Conservation (phyloP, 2,888 invertebrate genomes). For the Ypsolopha scabrella region DNA sequence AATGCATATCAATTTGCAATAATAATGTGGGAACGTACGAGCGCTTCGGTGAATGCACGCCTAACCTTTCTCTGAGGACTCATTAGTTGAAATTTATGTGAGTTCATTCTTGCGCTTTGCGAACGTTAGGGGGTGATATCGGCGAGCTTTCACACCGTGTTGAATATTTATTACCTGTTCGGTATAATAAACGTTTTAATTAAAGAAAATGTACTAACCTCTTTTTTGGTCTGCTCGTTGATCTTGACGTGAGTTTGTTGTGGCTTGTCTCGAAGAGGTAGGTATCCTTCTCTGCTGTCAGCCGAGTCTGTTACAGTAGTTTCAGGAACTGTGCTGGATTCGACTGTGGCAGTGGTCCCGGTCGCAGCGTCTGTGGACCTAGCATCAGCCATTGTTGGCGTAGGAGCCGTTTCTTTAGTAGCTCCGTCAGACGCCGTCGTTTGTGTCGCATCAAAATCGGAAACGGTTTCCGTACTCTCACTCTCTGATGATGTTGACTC, state of each 20-base stretch:
- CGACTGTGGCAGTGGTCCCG: conserved; percentile 42
- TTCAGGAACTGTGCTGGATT: conserved; percentile 42
- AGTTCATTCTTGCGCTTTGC: conserved; percentile 17
- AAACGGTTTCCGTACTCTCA: conserved; percentile 64
- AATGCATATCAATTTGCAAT: conserved; percentile 47
- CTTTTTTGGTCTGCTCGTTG: conserved; percentile 67
- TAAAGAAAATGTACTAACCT: conserved; percentile 52
- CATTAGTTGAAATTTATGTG: conserved; percentile 43
- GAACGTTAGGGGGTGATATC: conserved; percentile 18
- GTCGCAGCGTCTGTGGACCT: conserved; percentile 44
- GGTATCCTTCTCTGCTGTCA: conserved; percentile 61
- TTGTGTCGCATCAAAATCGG: conserved; percentile 39
- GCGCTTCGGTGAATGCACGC: conserved; percentile 26
- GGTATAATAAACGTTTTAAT: neutral
- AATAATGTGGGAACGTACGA: conserved; percentile 46
- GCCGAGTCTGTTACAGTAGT: conserved; percentile 46
- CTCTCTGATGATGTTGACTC: conserved; percentile 53
- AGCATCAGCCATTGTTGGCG: conserved; percentile 42
- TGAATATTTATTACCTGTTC: conserved; percentile 1
- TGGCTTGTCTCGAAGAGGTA: conserved; percentile 60
- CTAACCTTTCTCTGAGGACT: conserved; percentile 43
- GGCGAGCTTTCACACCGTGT: conserved; percentile 7
- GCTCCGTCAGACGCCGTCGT: conserved; percentile 34
- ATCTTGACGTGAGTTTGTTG: conserved; percentile 61
- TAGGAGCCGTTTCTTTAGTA: conserved; percentile 36